Evolutionary conservation across 2,888 invertebrate genomes (phyloP).

Genomic region (Theretra japonica): DNA sequence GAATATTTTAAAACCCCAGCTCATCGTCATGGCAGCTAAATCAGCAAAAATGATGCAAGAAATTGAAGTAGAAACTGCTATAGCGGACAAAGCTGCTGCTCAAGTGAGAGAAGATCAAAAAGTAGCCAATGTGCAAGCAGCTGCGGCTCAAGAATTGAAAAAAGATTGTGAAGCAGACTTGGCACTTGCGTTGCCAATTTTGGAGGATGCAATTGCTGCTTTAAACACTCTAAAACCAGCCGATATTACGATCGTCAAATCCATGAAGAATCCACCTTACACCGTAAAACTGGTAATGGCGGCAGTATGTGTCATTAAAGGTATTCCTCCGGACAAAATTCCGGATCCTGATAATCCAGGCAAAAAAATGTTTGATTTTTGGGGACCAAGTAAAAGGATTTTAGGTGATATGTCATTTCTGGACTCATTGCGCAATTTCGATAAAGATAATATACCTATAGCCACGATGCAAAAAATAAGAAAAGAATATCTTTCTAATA

Average conservation of each 20-base stretch:
- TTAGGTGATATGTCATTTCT: constrained; percentile 93
- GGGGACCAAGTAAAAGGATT: constrained; percentile 93
- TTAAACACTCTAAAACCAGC: constrained; percentile 93
- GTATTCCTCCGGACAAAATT: constrained; percentile 90
- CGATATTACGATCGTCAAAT: constrained; percentile 93
- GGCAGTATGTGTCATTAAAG: constrained; percentile 95
- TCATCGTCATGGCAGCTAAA: constrained; percentile 89
- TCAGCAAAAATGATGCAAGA: constrained; percentile 90
- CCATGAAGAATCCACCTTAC: constrained; percentile 94
- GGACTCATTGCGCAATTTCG: constrained; percentile 89
- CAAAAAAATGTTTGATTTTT: constrained; percentile 90
- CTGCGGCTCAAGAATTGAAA: constrained; percentile 92
- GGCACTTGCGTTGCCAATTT: constrained; percentile 93
- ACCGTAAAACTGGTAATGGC: constrained; percentile 94
- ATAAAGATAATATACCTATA: constrained; percentile 92
- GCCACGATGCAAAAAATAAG: constrained; percentile 90
- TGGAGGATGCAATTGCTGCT: constrained; percentile 90
- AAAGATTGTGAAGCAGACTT: constrained; percentile 96
- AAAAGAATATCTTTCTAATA: constrained; percentile 89
- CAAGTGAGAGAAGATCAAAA: constrained; percentile 94
- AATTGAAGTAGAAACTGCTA: constrained; percentile 90
- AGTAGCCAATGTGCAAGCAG: constrained; percentile 94
- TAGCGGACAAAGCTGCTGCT: constrained; percentile 91
- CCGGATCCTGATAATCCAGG: constrained; percentile 88
- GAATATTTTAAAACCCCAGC: constrained; percentile 89